Conservation (phyloP, 2,888 invertebrate species). For the Heliconius sara region DNA sequence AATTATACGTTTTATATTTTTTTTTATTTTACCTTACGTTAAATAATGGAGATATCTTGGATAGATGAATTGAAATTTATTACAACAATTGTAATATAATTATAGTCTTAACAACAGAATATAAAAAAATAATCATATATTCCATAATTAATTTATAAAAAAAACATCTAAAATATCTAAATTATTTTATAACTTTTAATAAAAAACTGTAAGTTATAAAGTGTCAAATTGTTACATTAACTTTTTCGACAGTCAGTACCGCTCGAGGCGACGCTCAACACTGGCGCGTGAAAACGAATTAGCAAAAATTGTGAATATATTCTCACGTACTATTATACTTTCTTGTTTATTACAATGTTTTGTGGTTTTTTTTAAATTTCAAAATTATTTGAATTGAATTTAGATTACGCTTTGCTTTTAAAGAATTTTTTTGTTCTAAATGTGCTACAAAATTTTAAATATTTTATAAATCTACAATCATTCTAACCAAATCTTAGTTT, state of each 20-base stretch:
- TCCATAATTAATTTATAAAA: not conserved
- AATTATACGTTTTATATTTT: too few relatives aligned
- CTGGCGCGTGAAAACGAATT: slow-evolving; percentile 39
- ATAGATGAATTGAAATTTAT: too few relatives aligned
- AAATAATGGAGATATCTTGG: too few relatives aligned
- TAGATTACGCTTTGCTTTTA: not conserved
- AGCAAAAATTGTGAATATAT: slow-evolving; percentile 35
- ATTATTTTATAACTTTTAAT: not conserved
- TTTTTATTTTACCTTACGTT: too few relatives aligned
- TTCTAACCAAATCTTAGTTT: not conserved
- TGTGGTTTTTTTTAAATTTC: not conserved
- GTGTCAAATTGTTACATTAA: not conserved
- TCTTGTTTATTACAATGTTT: not conserved
- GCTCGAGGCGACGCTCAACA: slow-evolving; percentile 43
- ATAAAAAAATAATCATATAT: not conserved
- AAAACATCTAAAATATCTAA: not conserved
- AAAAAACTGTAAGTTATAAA: not conserved
- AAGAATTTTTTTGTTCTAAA: not conserved
- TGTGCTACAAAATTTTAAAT: not conserved
- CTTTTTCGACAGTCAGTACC: slow-evolving; percentile 39
- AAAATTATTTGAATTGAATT: not conserved
- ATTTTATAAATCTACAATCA: not conserved
- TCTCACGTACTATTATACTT: slow-evolving; percentile 6
- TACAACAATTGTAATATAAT: not conserved
- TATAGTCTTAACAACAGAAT: not conserved